Conservation (phyloP, 1,140 invertebrate genomes). For the Leucophenga varia region DNA sequence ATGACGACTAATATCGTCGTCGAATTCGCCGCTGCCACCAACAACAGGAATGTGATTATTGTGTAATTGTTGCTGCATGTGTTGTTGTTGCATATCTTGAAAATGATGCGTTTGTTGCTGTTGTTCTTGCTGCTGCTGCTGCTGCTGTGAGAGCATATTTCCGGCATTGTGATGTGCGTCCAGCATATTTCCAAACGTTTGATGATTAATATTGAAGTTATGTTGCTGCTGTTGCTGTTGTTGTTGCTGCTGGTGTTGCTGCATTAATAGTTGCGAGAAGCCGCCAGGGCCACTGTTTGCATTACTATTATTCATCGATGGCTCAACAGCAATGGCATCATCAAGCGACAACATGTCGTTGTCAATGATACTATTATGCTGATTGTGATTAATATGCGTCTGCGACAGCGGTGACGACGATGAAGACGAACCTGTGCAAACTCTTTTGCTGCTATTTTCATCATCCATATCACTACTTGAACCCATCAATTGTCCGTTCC, state of each 20-base stretch:
- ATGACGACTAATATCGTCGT: conserved; percentile 71
- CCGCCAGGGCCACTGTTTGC: conserved; percentile 15
- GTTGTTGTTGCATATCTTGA: conserved; percentile 35
- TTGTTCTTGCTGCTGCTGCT: conserved; percentile 31
- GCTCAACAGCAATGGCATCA: conserved; percentile 33
- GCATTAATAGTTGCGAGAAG: conserved; percentile 36
- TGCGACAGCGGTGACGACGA: conserved; percentile 42
- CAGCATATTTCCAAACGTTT: conserved; percentile 30
- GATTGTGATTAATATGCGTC: conserved; percentile 31
- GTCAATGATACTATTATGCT: conserved; percentile 37
- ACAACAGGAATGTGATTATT: conserved; percentile 25
- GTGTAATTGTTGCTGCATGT: conserved; percentile 50
- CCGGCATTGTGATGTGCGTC: conserved; percentile 22
- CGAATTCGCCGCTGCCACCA: conserved; percentile 46
- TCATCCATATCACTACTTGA: conserved; percentile 43
- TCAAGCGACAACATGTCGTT: conserved; percentile 38
- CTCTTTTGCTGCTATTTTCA: conserved; percentile 40
- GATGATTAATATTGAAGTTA: conserved; percentile 34
- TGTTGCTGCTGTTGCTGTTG: conserved; percentile 34
- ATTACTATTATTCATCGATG: conserved; percentile 15
- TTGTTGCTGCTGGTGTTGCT: conserved; percentile 39
- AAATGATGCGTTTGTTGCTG: conserved; percentile 26
- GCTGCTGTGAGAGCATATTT: conserved; percentile 14
- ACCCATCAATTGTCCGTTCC: conserved; percentile 47
- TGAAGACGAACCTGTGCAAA: conserved; percentile 39